Evolutionary conservation across 2,797 vertebrate genomes (phyloP).

Genomic region (Salarias fasciatus): DNA sequence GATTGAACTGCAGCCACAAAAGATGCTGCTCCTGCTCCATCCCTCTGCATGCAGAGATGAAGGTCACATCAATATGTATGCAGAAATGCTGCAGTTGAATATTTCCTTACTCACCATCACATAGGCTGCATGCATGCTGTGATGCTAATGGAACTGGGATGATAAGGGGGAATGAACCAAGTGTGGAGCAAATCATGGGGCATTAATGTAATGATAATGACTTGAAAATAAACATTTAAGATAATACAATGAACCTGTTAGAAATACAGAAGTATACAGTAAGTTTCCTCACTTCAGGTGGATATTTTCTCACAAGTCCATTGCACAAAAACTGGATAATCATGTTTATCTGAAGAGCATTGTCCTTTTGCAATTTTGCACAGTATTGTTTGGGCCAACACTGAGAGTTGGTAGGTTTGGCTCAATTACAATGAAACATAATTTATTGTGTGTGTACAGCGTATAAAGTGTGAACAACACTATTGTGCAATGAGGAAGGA

Average conservation of each 20-base stretch:
- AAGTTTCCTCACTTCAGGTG: too few species aligned
- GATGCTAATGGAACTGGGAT: not conserved
- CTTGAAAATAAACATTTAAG: not conserved
- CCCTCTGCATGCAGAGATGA: constrained; percentile 1
- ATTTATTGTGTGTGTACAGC: too few species aligned
- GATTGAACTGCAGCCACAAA: constrained; percentile 20
- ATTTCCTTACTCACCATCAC: constrained; percentile 3
- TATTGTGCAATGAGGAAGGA: too few species aligned
- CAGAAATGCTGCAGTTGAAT: constrained; percentile 12
- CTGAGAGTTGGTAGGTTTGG: too few species aligned
- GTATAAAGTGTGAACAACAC: too few species aligned
- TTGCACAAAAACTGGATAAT: too few species aligned
- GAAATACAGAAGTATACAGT: not conserved
- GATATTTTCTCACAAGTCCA: too few species aligned
- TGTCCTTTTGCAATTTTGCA: too few species aligned
- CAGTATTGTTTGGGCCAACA: too few species aligned
- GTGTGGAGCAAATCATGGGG: not conserved
- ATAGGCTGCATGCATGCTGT: not conserved
- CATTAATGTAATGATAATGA: not conserved
- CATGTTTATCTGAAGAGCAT: too few species aligned
- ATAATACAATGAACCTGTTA: not conserved
- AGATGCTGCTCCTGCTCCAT: constrained; percentile 7
- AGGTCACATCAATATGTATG: constrained; percentile 47
- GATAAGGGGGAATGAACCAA: not conserved
- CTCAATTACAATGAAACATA: too few species aligned